These are phyloP conservation scores for Ammodramus savannarum DNA, from an alignment of 2,113 vertebrate species.

Conservation along the genomic window DNA sequence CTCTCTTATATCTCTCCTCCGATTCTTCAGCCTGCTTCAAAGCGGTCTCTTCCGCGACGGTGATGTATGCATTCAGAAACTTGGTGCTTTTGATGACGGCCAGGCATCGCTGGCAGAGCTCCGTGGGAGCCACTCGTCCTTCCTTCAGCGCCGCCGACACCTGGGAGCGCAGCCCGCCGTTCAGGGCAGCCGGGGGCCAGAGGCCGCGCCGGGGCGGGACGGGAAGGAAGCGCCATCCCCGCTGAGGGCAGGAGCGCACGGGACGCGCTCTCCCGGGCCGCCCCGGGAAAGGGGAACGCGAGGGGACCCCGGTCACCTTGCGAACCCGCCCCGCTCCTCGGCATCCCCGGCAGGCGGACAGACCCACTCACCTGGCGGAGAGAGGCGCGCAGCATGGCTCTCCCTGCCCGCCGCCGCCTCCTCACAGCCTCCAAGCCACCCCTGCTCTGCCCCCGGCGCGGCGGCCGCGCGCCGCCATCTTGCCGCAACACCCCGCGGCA, in stretches of 20 bases:
- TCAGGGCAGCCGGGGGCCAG: not conserved
- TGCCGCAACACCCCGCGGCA: slow-evolving; percentile 5
- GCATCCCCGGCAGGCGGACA: not conserved
- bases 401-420: fast-evolving
- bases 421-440: fast-evolving
- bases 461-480: slow-evolving; percentile 64
- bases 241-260: fast-evolving
- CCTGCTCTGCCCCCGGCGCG: fast-evolving
- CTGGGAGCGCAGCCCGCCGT: slow-evolving; percentile 46
- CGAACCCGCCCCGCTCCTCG: not conserved
- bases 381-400: slow-evolving; percentile 78
- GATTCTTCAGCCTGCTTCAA: slow-evolving; percentile 87
- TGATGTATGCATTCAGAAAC: slow-evolving; percentile 90
- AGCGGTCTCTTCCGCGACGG: slow-evolving; percentile 82
- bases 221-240: not conserved
- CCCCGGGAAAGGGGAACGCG: fast-evolving
- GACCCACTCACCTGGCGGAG: slow-evolving; percentile 80
- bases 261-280: not conserved
- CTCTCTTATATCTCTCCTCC: slow-evolving; percentile 78
- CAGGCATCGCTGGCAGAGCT: slow-evolving; percentile 88
- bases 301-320: not conserved
- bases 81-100: slow-evolving; percentile 81
- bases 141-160: slow-evolving; percentile 83
- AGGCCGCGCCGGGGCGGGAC: fast-evolving
- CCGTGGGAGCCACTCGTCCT: slow-evolving; percentile 81